Base-by-base conservation (phyloP, 2,797 vertebrate genomes). In the Hydrolagus colliei region DNA sequence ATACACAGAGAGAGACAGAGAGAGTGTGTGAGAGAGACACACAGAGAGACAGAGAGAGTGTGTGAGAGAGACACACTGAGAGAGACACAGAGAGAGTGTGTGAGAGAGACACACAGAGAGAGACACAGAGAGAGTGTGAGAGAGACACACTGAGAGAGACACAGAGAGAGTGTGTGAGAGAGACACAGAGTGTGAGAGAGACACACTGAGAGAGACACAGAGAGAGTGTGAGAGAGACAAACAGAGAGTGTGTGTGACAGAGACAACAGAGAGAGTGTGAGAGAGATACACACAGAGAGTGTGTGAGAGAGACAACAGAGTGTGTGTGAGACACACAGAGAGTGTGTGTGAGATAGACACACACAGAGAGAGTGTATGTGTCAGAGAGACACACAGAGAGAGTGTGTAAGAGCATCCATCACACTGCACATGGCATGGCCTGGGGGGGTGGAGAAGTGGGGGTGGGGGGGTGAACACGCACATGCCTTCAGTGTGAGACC, bases 291-390 rank as follows among this genome's bases (percentile, higher is more conserved):
- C 9, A 67, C 41, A 71, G 13, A 63, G 18, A 65, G 20, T 12
- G 9, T 32, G 9, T 22, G 82, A 2, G 1, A 41, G 82, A 67
- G 62, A 12, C 10, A 73, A 27, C 9, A 72, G 0, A 63, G 86
- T 72, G 86, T 85, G 89, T 67, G 88, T 76, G 73, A 68, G 86
- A 20, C 12, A 73, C 14, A 13, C 22, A 61, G 41, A 72, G 20
- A 78, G 35, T 73, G 5, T 27, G 27, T 27, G 27, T 27, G 27
- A 27, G 27, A 27, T 27, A 85, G 2, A 78, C 2, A 99, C 93
- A 65, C 97, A 93, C 90, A 99, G 93, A 12, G 4, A 9, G 93
- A 98, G 98, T 99, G 93, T 20, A 11, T n/a, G 78, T 35, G 41
- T 62, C 11, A 32, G 14, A 67, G 10, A 67, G 35, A 16, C 13